Base-by-base conservation (phyloP, 2,797 vertebrate species). In the Schizothorax lantsangensis region DNA sequence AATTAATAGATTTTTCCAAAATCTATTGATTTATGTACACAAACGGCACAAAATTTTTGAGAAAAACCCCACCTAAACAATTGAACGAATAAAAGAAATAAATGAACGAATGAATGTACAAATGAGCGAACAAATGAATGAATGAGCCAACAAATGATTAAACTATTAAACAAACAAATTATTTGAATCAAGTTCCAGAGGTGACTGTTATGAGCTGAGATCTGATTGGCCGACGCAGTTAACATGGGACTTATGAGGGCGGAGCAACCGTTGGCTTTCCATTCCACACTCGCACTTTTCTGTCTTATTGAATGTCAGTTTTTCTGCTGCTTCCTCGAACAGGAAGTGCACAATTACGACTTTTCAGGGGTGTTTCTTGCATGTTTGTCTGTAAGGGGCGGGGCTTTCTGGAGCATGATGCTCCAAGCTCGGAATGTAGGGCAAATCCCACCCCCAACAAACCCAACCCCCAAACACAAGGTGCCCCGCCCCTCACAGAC, bases 351-450 rank as follows among this genome's bases (percentile, higher is more conserved):
- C 88, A 89, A 86, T 91, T 90, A 91, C 81, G 88, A 88, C 83
- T 30, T 84, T 79, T 88, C 88, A 91, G 92, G 93, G 94, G 93
- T 90, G 93, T 79, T 89, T n/a, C 54, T 83, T 89, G 88, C 81
- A 92, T 88, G 83, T 78, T 66, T 77, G 90, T 94, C 95, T 96
- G 92, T 94, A 92, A 95, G 95, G 87, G 93, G 75, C 90, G 93
- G 94, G 95, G 95, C 95, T 95, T 91, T 95, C 94, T 94, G 94
- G 95, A 93, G 95, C 94, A 90, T 89, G 87, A 89, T 91, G 93
- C 94, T 64, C 94, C 94, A 94, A 95, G 95, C 91, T 95, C 90
- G 0, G 95, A 96, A 96, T 95, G 95, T 96, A 96, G 93, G 94
- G 93, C 92, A 94, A 89, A 87, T 92, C 94, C 94, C 92, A 88